phyloP scores from a whole-genome alignment of 2,113 vertebrate species.

The Calyptommatus sinebrachiatus region DNA sequence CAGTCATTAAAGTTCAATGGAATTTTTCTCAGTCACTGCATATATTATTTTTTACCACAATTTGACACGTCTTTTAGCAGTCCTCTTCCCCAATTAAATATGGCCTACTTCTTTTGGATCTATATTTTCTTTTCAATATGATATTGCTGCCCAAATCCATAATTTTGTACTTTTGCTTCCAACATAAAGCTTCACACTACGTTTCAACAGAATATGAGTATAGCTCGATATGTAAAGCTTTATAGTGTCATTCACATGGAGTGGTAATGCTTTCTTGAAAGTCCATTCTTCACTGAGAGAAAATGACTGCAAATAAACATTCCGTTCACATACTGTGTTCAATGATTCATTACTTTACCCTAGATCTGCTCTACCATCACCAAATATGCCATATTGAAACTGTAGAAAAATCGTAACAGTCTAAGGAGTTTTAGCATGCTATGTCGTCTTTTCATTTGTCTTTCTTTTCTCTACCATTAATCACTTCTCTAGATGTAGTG shows the following conservation, averaged over 20 bases:
- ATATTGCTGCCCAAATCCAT: not conserved
- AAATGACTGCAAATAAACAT: constrained; percentile 60
- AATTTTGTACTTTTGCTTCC: constrained; percentile 38
- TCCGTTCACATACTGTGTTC: constrained; percentile 64
- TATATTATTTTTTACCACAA: not conserved
- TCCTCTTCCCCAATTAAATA: not conserved
- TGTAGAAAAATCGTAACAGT: constrained; percentile 55
- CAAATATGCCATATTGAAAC: constrained; percentile 72
- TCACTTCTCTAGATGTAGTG: constrained; percentile 12
- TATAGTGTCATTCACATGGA: constrained; percentile 71
- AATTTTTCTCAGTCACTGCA: not conserved
- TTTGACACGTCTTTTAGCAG: not conserved
- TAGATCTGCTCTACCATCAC: constrained; percentile 49
- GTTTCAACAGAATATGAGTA: constrained; percentile 51
- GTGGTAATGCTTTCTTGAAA: constrained; percentile 59
- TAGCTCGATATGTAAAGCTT: constrained; percentile 67
- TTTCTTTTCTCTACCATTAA: constrained; percentile 9
- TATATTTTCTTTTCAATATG: not conserved
- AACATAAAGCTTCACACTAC: constrained; percentile 20
- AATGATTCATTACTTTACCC: constrained; percentile 70
- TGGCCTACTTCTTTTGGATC: not conserved
- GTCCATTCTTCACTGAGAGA: constrained; percentile 69
- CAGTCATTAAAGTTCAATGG: not conserved
- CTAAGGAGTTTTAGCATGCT: constrained; percentile 54
- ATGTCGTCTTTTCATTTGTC: constrained; percentile 45